Base-by-base conservation (phyloP, 2,888 invertebrate species). In the Hypomecis atomaria region DNA sequence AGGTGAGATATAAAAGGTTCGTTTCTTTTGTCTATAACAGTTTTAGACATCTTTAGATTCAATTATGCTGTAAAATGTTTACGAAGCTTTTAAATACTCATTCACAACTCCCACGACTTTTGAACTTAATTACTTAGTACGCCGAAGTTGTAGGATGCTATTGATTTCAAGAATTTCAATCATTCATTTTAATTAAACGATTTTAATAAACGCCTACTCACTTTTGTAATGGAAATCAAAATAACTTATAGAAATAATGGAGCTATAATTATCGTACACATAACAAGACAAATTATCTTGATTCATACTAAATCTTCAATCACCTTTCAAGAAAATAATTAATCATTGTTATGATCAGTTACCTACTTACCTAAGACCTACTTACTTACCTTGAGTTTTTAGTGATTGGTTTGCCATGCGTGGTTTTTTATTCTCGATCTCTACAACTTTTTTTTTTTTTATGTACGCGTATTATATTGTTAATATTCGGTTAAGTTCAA, bases 11-110 rank as follows among this genome's bases (percentile, higher is more conserved):
- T 43, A 0, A 11, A 11, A 36, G 34, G 8, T 54, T 44, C 6
- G 6, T 11, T 9, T 43, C 0, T 4, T 5, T 40, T 13, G 38
- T 6, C 11, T 36, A 6, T 11, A 7, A 8, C n/a, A 7, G 36
- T 7, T 5, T 37, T 34, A 11, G 9, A 50, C 6, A 13, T 5
- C 8, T 11, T 50, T 48, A n/a, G 36, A 48, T 48, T 6, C 4
- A 13, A 11, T 44, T 6, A 11, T 11, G 7, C 5, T 43, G 6
- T 13, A 13, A 2, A 23, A 23, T 6, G 7, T 13, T 6, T 13
- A 13, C 13, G 7, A 33, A 23, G 45, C 23, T n/a, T 33, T 52
- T 52, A 64, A 23, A 65, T 37, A 70, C 73, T 40, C 40, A 5
- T 38, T 33, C 9, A 42, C 23, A 23, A 53, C 40, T 8, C 53